Evolutionary conservation across 2,113 vertebrate species (phyloP), one percentile per base, ranked within the genome.

Genomic region (Nesogale talazaci): DNA sequence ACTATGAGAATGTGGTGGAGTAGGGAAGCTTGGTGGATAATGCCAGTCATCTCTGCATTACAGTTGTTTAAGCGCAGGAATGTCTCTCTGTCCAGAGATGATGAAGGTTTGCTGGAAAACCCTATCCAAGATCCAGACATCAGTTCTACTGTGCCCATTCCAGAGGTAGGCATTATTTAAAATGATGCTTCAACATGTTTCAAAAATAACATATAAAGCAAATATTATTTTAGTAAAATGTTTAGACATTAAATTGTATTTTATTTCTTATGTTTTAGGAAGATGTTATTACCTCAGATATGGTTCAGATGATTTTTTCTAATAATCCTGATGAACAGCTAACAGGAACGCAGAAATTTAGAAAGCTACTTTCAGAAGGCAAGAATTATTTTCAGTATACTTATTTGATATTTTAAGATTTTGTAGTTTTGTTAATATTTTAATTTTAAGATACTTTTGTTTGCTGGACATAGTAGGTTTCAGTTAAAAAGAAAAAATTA

Each of bases 221-320:
- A 38, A 69, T 88, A 38, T 42, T 76, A 74, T 65, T 82, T 12
- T 52, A 80, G 17, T 1, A 63, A 67, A 88, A 77, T 79, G 42
- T 69, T 72, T 89, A 85, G 57, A n/a, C 94, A 29, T 75, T 67
- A 82, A 91, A 92, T 94, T 89, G 82, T 89, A 85, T 88, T 6
- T 11, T 96, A 3, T 63, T 87, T 93, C 95, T 90, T 89, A 1
- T 23, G 92, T 97, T 97, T 96, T 97, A 99, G 99, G 99, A 99
- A 94, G 98, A 98, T 93, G 98, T 99, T 93, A 99, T 99, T 97
- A 99, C 99, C 0, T 97, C 98, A 92, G 99, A 99, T 95, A 99
- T 99, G 99, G 97, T 99, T 86, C 99, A 99, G 96, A 99, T 99
- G 99, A 98, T 99, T 97, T 99, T 99, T 97, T 99, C 99, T 0